Conservation (phyloP, 92 coral and sea anemone genomes). For the Pocillopora grandis region DNA sequence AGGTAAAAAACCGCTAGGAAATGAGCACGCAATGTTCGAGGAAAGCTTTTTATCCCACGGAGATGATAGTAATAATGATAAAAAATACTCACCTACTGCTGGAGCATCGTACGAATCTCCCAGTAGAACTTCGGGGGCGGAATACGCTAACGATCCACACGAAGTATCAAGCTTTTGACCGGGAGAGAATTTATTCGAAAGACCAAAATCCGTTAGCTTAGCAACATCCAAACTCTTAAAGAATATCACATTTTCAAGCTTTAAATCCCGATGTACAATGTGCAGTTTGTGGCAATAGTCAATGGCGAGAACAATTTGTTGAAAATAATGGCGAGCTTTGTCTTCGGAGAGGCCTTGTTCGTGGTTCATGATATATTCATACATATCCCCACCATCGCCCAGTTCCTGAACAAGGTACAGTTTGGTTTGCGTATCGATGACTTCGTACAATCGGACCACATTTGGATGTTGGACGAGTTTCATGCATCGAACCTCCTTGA, state of each 20-base stretch:
- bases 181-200: constrained; percentile 94
- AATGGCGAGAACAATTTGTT: constrained; percentile 99
- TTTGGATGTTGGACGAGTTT: constrained; percentile 98
- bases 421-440: constrained; percentile 95
- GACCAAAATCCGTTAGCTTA: constrained; percentile 98
- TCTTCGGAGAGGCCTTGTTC: constrained; percentile 92
- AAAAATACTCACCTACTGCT: constrained; percentile 87
- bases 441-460: constrained; percentile 96
- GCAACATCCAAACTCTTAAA: constrained; percentile 96
- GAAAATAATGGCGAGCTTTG: constrained; percentile 93
- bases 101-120: constrained; percentile 99
- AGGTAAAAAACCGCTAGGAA: constrained; percentile 9
- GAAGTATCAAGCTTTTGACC: constrained; percentile 97
- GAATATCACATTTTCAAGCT: constrained; percentile 98
- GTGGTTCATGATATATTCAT: constrained; percentile 97
- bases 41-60: not conserved
- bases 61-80: constrained; percentile 8
- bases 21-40: not conserved
- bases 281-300: constrained; percentile 97
- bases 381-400: constrained; percentile 99
- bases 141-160: constrained; percentile 96
- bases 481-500: constrained; percentile 98
- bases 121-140: constrained; percentile 97
- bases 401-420: constrained; percentile 94
- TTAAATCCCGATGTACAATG: constrained; percentile 97